A percentile compares a stretch with the other conserved stretches of the same genome.
phyloP scores from a whole-genome alignment of 53 echinoderm and acorn worm species.

The Apostichopus leukothele region DNA sequence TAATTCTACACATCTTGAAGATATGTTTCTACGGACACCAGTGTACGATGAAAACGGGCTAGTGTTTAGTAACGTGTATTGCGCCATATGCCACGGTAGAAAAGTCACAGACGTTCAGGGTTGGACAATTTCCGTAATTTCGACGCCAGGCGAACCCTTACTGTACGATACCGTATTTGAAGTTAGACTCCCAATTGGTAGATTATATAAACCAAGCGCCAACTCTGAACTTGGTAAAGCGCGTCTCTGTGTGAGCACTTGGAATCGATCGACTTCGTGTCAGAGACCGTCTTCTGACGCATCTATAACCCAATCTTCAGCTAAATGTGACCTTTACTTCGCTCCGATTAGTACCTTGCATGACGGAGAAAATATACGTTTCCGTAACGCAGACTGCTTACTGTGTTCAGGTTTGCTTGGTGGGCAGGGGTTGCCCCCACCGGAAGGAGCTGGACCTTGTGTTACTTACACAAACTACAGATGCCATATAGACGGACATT shows the following conservation, averaged over 20 bases:
- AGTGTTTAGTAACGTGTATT: slow-evolving; percentile 5
- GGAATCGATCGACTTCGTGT: background rate
- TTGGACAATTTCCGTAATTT: background rate
- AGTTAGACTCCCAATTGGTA: background rate
- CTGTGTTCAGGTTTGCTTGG: background rate
- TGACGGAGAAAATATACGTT: background rate
- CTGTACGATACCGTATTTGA: background rate
- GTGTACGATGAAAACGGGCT: background rate
- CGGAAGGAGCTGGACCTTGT: background rate
- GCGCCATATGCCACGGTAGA: slow-evolving; percentile 14
- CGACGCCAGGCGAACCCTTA: background rate
- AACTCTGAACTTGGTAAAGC: background rate
- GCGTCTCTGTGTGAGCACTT: background rate
- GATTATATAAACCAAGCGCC: background rate
- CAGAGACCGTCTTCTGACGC: background rate
- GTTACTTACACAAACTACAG: background rate
- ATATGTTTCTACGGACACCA: background rate
- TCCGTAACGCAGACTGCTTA: background rate
- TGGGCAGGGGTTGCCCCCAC: background rate
- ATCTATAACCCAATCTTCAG: background rate
- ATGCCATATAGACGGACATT: background rate
- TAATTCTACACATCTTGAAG: background rate
- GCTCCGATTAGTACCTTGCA: background rate
- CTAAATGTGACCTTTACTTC: background rate
- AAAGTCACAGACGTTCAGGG: background rate